Conservation (phyloP, 2,888 invertebrate species). For the Leptinotarsa peninsularis region DNA sequence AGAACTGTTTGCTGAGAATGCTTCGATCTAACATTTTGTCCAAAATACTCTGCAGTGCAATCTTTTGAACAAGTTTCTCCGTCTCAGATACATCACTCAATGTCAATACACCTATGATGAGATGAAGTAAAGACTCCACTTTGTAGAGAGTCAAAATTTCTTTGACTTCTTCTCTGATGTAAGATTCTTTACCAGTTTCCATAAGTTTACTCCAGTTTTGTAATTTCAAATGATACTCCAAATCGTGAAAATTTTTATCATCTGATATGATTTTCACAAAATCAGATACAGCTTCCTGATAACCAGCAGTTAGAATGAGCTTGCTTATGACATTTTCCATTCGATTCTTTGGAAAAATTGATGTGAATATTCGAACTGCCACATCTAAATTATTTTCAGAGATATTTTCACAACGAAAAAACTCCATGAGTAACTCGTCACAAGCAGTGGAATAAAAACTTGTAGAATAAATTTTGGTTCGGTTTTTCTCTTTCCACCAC, state of each 20-base stretch:
- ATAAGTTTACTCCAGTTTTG: slow-evolving; percentile 54
- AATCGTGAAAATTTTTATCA: slow-evolving; percentile 39
- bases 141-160: slow-evolving; percentile 60
- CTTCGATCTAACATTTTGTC: slow-evolving; percentile 61
- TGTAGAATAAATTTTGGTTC: slow-evolving; percentile 46
- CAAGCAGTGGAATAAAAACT: slow-evolving; percentile 63
- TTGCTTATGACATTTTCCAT: slow-evolving; percentile 62
- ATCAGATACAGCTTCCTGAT: slow-evolving; percentile 57
- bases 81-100: slow-evolving; percentile 46
- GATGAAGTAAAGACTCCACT: slow-evolving; percentile 59
- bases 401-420: slow-evolving; percentile 61
- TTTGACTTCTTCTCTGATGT: slow-evolving; percentile 53
- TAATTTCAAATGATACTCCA: slow-evolving; percentile 57
- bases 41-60: slow-evolving; percentile 57
- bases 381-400: slow-evolving; percentile 62
- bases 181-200: slow-evolving; percentile 55
- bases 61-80: slow-evolving; percentile 50
- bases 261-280: slow-evolving; percentile 48
- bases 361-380: slow-evolving; percentile 66
- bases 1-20: slow-evolving; percentile 61
- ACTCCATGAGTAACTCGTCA: slow-evolving; percentile 66
- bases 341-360: slow-evolving; percentile 63
- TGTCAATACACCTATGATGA: slow-evolving; percentile 57
- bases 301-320: slow-evolving; percentile 56
- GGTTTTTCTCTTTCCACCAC: slow-evolving; percentile 44